Conservation (phyloP, 2,797 vertebrate genomes). For the Tragopan temminckii region DNA sequence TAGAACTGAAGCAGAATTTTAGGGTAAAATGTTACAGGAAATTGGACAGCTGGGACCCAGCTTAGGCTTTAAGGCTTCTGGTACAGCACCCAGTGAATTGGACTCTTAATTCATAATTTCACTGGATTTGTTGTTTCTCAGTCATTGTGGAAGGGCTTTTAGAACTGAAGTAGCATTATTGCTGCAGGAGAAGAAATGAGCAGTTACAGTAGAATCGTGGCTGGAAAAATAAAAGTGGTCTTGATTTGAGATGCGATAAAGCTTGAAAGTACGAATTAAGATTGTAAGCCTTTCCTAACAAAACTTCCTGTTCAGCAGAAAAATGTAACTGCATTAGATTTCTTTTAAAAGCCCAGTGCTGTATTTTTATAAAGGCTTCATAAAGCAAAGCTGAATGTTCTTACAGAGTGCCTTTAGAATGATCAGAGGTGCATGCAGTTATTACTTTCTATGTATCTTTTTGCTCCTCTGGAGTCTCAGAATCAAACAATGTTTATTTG, state of each 20-base stretch:
- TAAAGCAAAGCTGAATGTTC: neutral
- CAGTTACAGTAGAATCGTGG: neutral
- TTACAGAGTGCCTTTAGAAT: neutral
- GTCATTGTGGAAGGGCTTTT: neutral
- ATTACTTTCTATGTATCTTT: neutral
- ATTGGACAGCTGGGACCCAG: neutral
- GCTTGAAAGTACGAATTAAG: neutral
- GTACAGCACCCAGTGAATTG: neutral
- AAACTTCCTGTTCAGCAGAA: neutral
- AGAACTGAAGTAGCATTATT: neutral
- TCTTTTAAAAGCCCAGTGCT: neutral
- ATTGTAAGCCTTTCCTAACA: neutral
- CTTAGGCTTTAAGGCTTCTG: neutral
- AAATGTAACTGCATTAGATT: neutral
- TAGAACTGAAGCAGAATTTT: neutral
- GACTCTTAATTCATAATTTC: neutral
- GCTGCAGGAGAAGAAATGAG: neutral
- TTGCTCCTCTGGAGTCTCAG: neutral
- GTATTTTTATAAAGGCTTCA: neutral
- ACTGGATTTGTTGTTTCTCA: neutral
- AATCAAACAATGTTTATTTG: neutral
- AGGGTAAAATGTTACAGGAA: neutral
- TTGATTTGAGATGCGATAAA: neutral
- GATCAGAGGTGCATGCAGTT: neutral
- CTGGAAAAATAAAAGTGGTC: neutral